These are phyloP conservation scores for Trichoplusia ni DNA, from an alignment of 1,140 invertebrate species.

Conservation along the genomic window DNA sequence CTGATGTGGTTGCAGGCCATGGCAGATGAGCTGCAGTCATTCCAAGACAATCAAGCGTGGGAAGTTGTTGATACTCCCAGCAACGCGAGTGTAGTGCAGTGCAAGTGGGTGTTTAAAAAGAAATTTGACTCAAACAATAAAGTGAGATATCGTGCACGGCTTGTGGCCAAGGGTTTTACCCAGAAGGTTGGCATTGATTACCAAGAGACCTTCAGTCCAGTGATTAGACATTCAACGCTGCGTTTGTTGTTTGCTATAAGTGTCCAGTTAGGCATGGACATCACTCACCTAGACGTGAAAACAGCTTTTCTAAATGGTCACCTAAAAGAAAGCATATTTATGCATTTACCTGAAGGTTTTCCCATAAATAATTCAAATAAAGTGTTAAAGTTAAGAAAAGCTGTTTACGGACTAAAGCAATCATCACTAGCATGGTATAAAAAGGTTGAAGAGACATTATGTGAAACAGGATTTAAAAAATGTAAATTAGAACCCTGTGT, in stretches of 20 bases:
- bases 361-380: slow-evolving; percentile 7
- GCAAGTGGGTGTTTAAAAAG: slow-evolving; percentile 63
- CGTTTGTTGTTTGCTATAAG: slow-evolving; percentile 56
- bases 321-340: slow-evolving; percentile 61
- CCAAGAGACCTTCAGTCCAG: slow-evolving; percentile 60
- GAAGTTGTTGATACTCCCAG: background rate
- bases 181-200: slow-evolving; percentile 67
- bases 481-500: slow-evolving; percentile 8
- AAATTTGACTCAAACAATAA: slow-evolving; percentile 25
- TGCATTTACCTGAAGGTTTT: slow-evolving; percentile 65
- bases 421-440: slow-evolving; percentile 36
- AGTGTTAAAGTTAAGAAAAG: slow-evolving; percentile 29
- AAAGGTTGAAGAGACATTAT: slow-evolving; percentile 33
- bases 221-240: slow-evolving; percentile 51
- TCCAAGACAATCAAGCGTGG: background rate
- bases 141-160: slow-evolving; percentile 53
- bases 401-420: slow-evolving; percentile 41
- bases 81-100: slow-evolving; percentile 52
- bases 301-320: slow-evolving; percentile 66
- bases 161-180: slow-evolving; percentile 64
- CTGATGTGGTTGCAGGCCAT: background rate
- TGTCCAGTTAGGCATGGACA: slow-evolving; percentile 47
- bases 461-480: slow-evolving; percentile 21
- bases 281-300: slow-evolving; percentile 60
- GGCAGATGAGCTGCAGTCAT: background rate